Evolutionary conservation across 1,140 invertebrate genomes (phyloP), one percentile per base, ranked within the genome.

Genomic region (Acyrthosiphon pisum): DNA sequence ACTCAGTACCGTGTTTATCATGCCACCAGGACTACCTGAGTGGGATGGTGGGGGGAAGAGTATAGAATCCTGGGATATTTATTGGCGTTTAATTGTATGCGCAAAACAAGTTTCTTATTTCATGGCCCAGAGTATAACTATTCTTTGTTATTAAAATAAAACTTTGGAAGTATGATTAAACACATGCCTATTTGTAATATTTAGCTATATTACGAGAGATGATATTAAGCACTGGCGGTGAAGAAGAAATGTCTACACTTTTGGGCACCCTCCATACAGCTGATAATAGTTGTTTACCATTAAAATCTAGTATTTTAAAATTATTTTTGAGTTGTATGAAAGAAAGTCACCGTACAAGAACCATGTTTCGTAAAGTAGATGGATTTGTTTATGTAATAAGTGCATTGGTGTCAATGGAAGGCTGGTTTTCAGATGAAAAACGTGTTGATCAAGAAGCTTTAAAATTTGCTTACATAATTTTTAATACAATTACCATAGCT

Each of bases 341-440:
- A 94, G 99, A 99, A 94, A 99, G 98, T 93, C 99, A 99, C 95
- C 96, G 99, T 94, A 99, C 98, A 14, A 96, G 99, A 94, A 99
- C 98, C 30, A 98, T 99, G 84, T 99, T 99, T 95, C 97, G 99
- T 94, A 99, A 99, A 96, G 98, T 94, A 9, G 98, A 98, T 94
- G 99, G 99, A 30, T 99, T 99, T 95, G 98, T 99, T 1, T 99
- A 99, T 95, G 97, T 99, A 1, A 99, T 99, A 95, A 99, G 98
- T 94, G 98, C 99, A 6, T 96, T 99, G 23, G 98, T 99, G 0
- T 98, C 98, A 3, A 96, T 99, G 95, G 99, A 99, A 95, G 97
- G 97, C 14, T 97, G 97, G 95, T 95, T 99, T 37, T 91, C 91
- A 46, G 93, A 91, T 83, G 94, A 94, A 60, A 91, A 93, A 18